Evolutionary conservation across 2,113 vertebrate species (phyloP).

Genomic region (Thymallus thymallus): DNA sequence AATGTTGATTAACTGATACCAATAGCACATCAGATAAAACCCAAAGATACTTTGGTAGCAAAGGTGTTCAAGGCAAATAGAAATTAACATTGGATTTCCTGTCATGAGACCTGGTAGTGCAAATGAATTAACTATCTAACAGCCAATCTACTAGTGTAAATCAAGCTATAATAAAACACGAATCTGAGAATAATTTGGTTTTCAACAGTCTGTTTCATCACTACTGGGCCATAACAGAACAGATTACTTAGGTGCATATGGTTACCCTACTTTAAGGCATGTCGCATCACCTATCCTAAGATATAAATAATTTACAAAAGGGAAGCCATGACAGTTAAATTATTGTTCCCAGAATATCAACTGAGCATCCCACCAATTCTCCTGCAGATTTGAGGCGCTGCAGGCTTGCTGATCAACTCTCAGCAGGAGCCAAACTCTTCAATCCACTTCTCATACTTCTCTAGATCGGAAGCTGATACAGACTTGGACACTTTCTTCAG

Average conservation of each 20-base stretch:
- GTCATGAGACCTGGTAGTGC: background rate
- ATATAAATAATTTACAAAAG: background rate
- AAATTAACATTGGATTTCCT: background rate
- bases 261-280: background rate
- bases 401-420: conserved; percentile 1
- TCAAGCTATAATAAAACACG: too few species aligned
- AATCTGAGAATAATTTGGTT: too few species aligned
- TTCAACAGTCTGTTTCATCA: too few species aligned
- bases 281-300: background rate
- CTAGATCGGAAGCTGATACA: conserved; percentile 90
- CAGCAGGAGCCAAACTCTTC: conserved; percentile 96
- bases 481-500: conserved; percentile 97
- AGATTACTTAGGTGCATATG: conserved; percentile 8
- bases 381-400: background rate
- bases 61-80: background rate
- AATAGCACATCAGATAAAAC: conserved; percentile 62
- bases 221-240: background rate
- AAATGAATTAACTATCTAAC: background rate
- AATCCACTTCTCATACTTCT: conserved; percentile 98
- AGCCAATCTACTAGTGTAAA: too few species aligned
- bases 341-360: conserved; percentile 1
- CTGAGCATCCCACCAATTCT: background rate
- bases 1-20: conserved; percentile 11
- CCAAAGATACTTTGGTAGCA: conserved; percentile 25
- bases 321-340: background rate